Base-by-base conservation (phyloP, 1,140 invertebrate species). In the Plutomurus gul region DNA sequence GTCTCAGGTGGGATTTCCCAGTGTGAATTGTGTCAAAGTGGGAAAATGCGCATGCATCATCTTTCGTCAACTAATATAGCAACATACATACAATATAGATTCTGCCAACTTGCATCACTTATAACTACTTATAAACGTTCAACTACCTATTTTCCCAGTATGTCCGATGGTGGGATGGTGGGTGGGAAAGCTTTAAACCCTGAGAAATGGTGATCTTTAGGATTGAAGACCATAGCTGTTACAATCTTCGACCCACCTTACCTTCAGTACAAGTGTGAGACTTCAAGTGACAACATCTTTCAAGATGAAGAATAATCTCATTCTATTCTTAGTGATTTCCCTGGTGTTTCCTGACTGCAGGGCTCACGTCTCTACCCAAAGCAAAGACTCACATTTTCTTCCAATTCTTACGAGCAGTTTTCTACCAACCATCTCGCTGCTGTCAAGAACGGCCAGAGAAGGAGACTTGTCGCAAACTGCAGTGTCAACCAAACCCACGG, bases 261-360 rank as follows among this genome's bases (percentile, higher is more conserved):
- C 20, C 47, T 22, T 33, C 56, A 65, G 56, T 65, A 33, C 3
- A 25, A 30, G 8, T n/a, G 56, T 18, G 30, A 65, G n/a, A 13
- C 6, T 65, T 65, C 56, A 65, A 30, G 56, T 33, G 56, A 65
- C 30, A 65, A 33, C 56, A 65, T 65, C 56, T n/a, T 7, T 65
- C 4, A 25, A 36, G 27, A 65, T 33, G 27, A 65, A 33, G 56
- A 36, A 8, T 30, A 1, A 65, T 6, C 36, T 33, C 27, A 36
- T 33, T 33, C 36, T 65, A 65, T 30, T 27, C 36, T 33, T 65
- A 18, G 56, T 65, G 16, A 11, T 36, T 33, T 65, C 56, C 18
- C 5, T 65, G 8, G 7, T 65, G 10, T 65, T 65, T 27, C 56
- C 30, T 65, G 25, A 65, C 30, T 33, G 27, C 27, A 65, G 25